Percentiles rank a stretch among this genome's conserved stretches.
These are phyloP conservation scores for Pteromalus puparum DNA, from an alignment of 1,140 invertebrate genomes.

Conservation along the genomic window DNA sequence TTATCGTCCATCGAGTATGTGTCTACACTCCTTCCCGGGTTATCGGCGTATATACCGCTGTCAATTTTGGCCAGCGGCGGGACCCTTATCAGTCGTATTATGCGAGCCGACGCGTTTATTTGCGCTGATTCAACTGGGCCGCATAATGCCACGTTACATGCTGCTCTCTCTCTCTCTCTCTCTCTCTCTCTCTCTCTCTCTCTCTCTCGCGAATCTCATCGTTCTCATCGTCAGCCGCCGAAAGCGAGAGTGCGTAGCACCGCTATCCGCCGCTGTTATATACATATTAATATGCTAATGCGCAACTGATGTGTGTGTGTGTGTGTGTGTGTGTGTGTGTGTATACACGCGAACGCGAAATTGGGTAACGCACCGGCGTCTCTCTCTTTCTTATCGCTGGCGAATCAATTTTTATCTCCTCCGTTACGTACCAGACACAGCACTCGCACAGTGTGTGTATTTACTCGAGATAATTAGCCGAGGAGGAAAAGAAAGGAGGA, in stretches of 20 bases:
- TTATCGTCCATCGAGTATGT: not conserved
- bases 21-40: not conserved
- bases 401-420: not conserved
- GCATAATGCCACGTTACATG: conserved; percentile 24
- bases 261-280: too few relatives aligned
- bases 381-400: not conserved
- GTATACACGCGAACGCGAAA: not conserved
- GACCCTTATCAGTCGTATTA: conserved; percentile 30
- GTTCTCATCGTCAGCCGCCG: too few relatives aligned
- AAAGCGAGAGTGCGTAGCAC: not conserved
- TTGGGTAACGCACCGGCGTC: too few relatives aligned
- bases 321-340: too few relatives aligned
- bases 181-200: too few relatives aligned
- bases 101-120: conserved; percentile 13
- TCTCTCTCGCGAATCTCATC: not conserved
- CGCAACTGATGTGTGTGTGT: too few relatives aligned
- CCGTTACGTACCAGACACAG: not conserved
- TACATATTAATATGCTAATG: too few relatives aligned
- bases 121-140: not conserved
- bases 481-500: not conserved
- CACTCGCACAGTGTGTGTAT: not conserved
- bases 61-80: conserved; percentile 24
- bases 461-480: not conserved
- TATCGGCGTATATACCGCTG: not conserved
- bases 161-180: too few relatives aligned